These are phyloP conservation scores for Microcebus lehilahytsara DNA, from an alignment of 2,113 vertebrate species.

Conservation along the genomic window DNA sequence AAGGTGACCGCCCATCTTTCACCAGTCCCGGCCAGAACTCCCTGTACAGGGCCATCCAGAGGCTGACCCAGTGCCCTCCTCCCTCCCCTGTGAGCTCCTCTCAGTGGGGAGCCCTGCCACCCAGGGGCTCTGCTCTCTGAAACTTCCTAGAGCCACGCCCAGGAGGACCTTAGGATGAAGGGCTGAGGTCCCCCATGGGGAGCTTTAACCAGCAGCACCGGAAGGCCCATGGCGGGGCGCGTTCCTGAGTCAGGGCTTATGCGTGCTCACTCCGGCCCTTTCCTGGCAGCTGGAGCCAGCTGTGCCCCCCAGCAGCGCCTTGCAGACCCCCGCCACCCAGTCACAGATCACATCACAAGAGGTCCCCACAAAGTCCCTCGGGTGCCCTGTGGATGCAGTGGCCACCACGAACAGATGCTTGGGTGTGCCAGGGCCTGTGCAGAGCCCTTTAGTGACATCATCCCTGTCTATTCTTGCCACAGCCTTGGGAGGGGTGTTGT, in stretches of 20 bases:
- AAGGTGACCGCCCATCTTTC: background rate
- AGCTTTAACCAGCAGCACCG: background rate
- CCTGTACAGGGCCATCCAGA: background rate
- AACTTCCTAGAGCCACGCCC: background rate
- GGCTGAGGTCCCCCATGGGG: background rate
- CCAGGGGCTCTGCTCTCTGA: background rate
- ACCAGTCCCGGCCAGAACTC: too few species aligned
- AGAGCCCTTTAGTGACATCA: background rate
- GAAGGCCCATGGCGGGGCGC: accelerated
- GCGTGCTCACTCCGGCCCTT: background rate
- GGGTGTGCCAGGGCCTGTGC: background rate
- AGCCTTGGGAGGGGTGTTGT: background rate
- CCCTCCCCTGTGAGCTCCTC: background rate
- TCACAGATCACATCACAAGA: background rate
- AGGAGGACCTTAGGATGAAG: background rate
- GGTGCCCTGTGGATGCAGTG: background rate
- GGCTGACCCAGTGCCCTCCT: background rate
- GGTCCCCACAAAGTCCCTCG: background rate
- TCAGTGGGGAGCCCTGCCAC: background rate
- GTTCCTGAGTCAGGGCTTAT: too few species aligned
- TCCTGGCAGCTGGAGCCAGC: too few species aligned
- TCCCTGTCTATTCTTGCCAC: accelerated
- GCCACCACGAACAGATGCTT: accelerated
- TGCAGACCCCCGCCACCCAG: background rate
- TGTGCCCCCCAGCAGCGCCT: background rate